phyloP scores from a whole-genome alignment of 2,888 invertebrate genomes.

The Podotricha telesiphe region DNA sequence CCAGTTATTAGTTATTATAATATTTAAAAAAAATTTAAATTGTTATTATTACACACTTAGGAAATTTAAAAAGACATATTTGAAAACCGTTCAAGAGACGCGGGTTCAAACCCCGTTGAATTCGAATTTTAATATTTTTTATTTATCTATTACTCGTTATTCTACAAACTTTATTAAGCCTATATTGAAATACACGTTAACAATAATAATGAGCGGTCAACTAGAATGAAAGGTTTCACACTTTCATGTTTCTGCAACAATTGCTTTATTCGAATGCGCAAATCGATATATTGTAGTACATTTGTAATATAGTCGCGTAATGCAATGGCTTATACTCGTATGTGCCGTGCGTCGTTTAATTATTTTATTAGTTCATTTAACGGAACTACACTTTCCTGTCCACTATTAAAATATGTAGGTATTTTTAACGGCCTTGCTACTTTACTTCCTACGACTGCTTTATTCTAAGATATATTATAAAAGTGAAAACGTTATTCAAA shows the following conservation, averaged over 20 bases:
- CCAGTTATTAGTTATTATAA: no score
- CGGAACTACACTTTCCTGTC: slow-evolving; percentile 65
- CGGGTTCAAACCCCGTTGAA: no score
- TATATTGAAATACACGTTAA: background rate
- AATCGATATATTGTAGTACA: slow-evolving; percentile 22
- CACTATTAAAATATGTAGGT: slow-evolving; percentile 41
- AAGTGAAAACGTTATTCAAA: background rate
- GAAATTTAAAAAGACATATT: no score
- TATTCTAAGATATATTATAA: background rate
- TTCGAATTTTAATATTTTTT: no score
- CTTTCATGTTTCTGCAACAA: slow-evolving; percentile 29
- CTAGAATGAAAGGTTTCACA: slow-evolving; percentile 22
- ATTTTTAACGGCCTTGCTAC: slow-evolving; percentile 23
- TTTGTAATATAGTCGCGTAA: slow-evolving; percentile 46
- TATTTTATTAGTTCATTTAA: slow-evolving; percentile 61
- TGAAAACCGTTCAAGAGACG: no score
- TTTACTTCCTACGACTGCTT: background rate
- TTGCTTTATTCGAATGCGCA: slow-evolving; percentile 31
- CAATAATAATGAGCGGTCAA: background rate
- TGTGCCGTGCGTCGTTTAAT: slow-evolving; percentile 46
- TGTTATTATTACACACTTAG: no score
- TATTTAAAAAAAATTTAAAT: no score
- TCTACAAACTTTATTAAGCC: background rate
- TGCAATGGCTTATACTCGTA: slow-evolving; percentile 9
- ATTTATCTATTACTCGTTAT: no score